phyloP scores from a whole-genome alignment of 2,113 vertebrate genomes.

The Amphiprion percula region DNA sequence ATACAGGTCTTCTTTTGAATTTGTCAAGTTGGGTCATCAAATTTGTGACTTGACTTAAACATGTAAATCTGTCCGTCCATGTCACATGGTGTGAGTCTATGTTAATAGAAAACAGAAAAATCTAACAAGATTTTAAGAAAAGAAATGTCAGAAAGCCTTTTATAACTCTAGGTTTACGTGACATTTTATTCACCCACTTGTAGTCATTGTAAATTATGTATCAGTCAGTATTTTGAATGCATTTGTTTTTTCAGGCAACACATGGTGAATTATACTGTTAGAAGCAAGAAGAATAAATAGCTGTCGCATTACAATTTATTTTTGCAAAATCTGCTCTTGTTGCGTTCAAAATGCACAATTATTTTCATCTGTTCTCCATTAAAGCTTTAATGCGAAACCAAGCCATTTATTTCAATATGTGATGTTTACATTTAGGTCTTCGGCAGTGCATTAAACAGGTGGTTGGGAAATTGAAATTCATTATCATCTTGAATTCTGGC shows the following conservation, averaged over 20 bases:
- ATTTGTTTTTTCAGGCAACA: slow-evolving; percentile 1
- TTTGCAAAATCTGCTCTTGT: neutral
- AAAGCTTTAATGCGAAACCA: neutral
- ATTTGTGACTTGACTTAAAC: neutral
- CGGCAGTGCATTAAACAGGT: neutral
- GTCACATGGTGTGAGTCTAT: neutral
- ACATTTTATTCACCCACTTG: neutral
- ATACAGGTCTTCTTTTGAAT: neutral
- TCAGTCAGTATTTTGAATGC: neutral
- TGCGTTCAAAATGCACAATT: neutral
- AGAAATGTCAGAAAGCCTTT: neutral
- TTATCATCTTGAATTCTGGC: too few relatives aligned
- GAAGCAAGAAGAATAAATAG: neutral
- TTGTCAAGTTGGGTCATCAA: neutral
- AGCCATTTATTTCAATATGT: neutral
- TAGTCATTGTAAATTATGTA: neutral
- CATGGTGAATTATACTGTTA: neutral
- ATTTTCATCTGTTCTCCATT: neutral
- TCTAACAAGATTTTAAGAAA: neutral
- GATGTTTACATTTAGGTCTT: neutral
- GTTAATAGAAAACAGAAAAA: neutral
- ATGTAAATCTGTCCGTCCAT: neutral
- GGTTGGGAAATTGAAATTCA: too few relatives aligned
- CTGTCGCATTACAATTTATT: neutral
- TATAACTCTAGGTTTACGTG: neutral